These are phyloP conservation scores for Sphaeridia pumilis DNA, from an alignment of 2,888 invertebrate species.

Conservation along the genomic window DNA sequence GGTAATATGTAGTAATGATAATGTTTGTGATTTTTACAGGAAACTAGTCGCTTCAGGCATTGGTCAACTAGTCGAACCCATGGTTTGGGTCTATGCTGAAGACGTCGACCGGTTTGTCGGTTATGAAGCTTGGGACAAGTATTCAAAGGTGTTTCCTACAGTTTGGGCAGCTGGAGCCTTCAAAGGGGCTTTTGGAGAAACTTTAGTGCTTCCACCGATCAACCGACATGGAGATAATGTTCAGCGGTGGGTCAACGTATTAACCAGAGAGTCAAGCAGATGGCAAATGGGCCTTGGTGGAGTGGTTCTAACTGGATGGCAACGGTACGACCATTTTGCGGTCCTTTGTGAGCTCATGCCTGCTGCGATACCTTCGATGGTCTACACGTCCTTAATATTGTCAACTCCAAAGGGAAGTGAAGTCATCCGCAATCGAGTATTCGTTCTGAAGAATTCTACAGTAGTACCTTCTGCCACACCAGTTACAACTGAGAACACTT, in stretches of 20 bases:
- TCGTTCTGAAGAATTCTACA: constrained; percentile 17
- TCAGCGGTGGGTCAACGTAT: constrained; percentile 48
- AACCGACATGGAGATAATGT: constrained; percentile 59
- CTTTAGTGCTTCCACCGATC: constrained; percentile 53
- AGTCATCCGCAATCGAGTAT: constrained; percentile 30
- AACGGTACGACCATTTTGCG: constrained; percentile 56
- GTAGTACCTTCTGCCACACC: not conserved
- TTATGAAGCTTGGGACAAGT: constrained; percentile 50
- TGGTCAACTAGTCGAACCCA: constrained; percentile 55
- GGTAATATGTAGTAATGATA: no score
- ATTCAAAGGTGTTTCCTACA: constrained; percentile 53
- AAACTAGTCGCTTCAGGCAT: constrained; percentile 49
- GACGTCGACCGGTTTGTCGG: constrained; percentile 49
- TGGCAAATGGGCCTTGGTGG: constrained; percentile 36
- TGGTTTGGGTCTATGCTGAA: constrained; percentile 69
- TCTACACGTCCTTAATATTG: constrained; percentile 27
- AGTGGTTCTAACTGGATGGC: constrained; percentile 39
- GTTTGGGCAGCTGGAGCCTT: constrained; percentile 72
- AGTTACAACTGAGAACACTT: not conserved
- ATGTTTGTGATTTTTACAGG: no score
- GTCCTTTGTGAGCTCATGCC: constrained; percentile 56
- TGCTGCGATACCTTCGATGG: constrained; percentile 53
- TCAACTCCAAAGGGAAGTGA: constrained; percentile 26
- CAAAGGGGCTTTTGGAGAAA: constrained; percentile 75
- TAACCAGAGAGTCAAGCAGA: constrained; percentile 35